Evolutionary conservation across 2,797 vertebrate genomes (phyloP).

Genomic region (Ataeniobius toweri): DNA sequence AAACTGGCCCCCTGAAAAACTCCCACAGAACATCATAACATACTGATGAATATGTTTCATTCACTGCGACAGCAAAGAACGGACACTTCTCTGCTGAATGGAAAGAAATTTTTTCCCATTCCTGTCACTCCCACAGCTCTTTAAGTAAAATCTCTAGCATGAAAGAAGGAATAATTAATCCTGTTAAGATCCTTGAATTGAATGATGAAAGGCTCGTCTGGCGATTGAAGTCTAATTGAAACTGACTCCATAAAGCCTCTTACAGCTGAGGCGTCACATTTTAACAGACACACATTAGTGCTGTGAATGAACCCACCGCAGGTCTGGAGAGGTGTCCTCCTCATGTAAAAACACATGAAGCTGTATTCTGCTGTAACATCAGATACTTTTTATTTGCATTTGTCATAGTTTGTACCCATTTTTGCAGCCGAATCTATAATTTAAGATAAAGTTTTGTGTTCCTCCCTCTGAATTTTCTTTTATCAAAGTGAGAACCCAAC

Average conservation of each 20-base stretch:
- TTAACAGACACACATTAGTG: conserved; percentile 1
- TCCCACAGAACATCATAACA: neutral
- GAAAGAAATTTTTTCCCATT: neutral
- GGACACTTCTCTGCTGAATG: neutral
- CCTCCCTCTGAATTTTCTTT: neutral
- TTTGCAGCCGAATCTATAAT: neutral
- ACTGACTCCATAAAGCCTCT: conserved; percentile 36
- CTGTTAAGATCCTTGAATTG: conserved; percentile 24
- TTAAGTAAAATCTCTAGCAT: neutral
- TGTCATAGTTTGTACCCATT: neutral
- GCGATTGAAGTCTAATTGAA: conserved; percentile 29
- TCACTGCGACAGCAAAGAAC: neutral
- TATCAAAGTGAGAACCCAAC: neutral
- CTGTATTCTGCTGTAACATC: neutral
- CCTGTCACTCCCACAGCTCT: neutral
- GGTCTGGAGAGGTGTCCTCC: neutral
- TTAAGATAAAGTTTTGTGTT: neutral
- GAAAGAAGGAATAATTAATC: neutral
- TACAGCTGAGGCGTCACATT: conserved; percentile 22
- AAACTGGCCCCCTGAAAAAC: too few species aligned
- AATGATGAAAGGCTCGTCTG: conserved; percentile 14
- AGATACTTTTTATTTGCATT: neutral
- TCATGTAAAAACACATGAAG: neutral
- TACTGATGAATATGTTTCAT: neutral
- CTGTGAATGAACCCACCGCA: neutral